These are phyloP conservation scores for Magallana ariakensis DNA, from an alignment of 1,140 invertebrate genomes.

Conservation along the genomic window DNA sequence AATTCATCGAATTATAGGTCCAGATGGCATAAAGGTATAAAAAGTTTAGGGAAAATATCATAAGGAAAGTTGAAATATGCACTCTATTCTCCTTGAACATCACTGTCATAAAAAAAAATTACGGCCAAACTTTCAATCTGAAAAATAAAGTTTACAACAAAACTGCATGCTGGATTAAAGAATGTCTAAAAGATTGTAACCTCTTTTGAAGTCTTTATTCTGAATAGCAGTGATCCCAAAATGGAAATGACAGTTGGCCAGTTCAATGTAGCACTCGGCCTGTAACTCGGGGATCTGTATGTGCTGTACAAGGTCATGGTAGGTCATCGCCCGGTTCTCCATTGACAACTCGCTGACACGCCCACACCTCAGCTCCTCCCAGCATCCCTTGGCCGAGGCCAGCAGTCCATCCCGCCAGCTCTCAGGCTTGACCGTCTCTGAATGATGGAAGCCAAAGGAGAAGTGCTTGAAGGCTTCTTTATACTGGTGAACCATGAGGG, in stretches of 20 bases:
- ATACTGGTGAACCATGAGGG: slow-evolving; percentile 48
- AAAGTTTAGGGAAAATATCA: too few relatives aligned
- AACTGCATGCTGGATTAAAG: background rate
- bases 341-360: slow-evolving; percentile 43
- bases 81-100: too few relatives aligned
- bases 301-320: slow-evolving; percentile 47
- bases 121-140: too few relatives aligned
- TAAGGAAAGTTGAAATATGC: too few relatives aligned
- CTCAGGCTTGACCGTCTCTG: slow-evolving; percentile 38
- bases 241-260: slow-evolving; percentile 55
- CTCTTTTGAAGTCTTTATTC: slow-evolving; percentile 41
- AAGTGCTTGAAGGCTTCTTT: slow-evolving; percentile 64
- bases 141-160: background rate
- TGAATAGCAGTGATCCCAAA: slow-evolving; percentile 50
- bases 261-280: slow-evolving; percentile 40
- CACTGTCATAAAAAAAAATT: too few relatives aligned
- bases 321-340: slow-evolving; percentile 26
- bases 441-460: slow-evolving; percentile 47
- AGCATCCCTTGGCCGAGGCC: slow-evolving; percentile 50
- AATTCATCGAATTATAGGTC: too few relatives aligned
- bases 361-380: slow-evolving; percentile 44
- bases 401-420: slow-evolving; percentile 47
- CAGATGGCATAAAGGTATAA: too few relatives aligned
- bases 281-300: slow-evolving; percentile 46
- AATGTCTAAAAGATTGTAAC: background rate